These are phyloP conservation scores for Takifugu bimaculatus DNA, from an alignment of 2,113 vertebrate genomes.

Conservation along the genomic window DNA sequence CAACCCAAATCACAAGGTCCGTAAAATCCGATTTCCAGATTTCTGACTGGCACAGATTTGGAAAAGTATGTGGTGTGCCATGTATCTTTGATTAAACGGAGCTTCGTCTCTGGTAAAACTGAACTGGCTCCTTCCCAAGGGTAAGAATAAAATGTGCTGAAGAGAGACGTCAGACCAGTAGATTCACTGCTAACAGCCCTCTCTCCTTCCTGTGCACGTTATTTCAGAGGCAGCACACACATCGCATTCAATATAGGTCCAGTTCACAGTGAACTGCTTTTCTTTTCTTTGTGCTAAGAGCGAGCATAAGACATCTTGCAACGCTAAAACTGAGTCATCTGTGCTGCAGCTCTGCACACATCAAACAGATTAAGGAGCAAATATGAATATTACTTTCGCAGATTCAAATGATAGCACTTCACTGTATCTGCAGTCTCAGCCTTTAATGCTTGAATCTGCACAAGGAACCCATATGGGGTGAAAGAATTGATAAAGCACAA, in stretches of 20 bases:
- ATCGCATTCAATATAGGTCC: slow-evolving; percentile 6
- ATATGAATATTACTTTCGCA: slow-evolving; percentile 76
- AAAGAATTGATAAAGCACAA: slow-evolving; percentile 1
- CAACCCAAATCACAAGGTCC: slow-evolving; percentile 66
- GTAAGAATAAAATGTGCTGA: slow-evolving; percentile 2
- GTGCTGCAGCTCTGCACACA: slow-evolving; percentile 78
- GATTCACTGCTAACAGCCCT: slow-evolving; percentile 56
- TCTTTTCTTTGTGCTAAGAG: slow-evolving; percentile 66
- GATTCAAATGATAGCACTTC: slow-evolving; percentile 59
- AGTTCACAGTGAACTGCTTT: slow-evolving; percentile 5
- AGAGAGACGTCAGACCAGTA: slow-evolving; percentile 45
- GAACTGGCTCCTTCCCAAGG: background rate
- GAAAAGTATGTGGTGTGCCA: slow-evolving; percentile 64
- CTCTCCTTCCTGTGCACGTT: slow-evolving; percentile 55
- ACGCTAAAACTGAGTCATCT: slow-evolving; percentile 74
- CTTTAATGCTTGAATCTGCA: slow-evolving; percentile 3
- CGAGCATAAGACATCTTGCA: slow-evolving; percentile 67
- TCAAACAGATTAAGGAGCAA: slow-evolving; percentile 73
- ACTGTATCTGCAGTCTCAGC: slow-evolving; percentile 30
- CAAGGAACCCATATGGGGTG: background rate
- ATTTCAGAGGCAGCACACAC: slow-evolving; percentile 73
- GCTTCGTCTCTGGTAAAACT: slow-evolving; percentile 19
- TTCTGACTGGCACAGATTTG: slow-evolving; percentile 66
- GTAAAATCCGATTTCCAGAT: slow-evolving; percentile 77
- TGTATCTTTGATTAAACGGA: slow-evolving; percentile 68